A percentile compares a stretch with the other conserved stretches of the same genome.
Conservation (phyloP, 2,888 invertebrate genomes). For the Drosophila sordidula region DNA sequence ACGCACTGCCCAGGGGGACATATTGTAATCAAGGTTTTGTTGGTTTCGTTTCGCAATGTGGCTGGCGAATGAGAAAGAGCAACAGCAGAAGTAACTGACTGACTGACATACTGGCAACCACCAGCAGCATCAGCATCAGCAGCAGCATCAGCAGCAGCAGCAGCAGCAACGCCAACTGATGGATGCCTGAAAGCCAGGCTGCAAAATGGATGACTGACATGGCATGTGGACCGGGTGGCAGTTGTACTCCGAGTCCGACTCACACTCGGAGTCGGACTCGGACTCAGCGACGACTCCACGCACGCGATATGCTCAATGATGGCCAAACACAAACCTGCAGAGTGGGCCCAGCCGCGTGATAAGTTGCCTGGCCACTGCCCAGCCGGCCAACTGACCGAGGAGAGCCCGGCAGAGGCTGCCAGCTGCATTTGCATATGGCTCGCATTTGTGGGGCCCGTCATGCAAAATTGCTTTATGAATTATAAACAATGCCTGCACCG, state of each 20-base stretch:
- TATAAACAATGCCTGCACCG: constrained; percentile 64
- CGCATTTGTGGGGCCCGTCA: constrained; percentile 48
- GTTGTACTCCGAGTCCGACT: constrained; percentile 1
- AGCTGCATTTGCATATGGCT: constrained; percentile 71
- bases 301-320: constrained; percentile 61
- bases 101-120: constrained; percentile 71
- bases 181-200: constrained; percentile 74
- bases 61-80: constrained; percentile 42
- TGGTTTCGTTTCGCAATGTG: constrained; percentile 35
- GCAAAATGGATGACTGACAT: constrained; percentile 81
- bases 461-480: constrained; percentile 75
- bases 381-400: background rate
- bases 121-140: constrained; percentile 37
- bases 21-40: constrained; percentile 69
- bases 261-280: constrained; percentile 7
- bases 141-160: constrained; percentile 26
- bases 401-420: constrained; percentile 31
- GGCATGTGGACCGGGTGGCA: constrained; percentile 66
- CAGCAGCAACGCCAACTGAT: constrained; percentile 64
- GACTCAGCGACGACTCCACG: constrained; percentile 24
- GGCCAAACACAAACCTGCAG: constrained; percentile 41
- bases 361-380: constrained; percentile 55
- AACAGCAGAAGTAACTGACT: constrained; percentile 34
- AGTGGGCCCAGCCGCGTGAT: constrained; percentile 52
- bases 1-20: constrained; percentile 62